phyloP scores from a whole-genome alignment of 2,888 invertebrate species.

The Eledone cirrhosa region DNA sequence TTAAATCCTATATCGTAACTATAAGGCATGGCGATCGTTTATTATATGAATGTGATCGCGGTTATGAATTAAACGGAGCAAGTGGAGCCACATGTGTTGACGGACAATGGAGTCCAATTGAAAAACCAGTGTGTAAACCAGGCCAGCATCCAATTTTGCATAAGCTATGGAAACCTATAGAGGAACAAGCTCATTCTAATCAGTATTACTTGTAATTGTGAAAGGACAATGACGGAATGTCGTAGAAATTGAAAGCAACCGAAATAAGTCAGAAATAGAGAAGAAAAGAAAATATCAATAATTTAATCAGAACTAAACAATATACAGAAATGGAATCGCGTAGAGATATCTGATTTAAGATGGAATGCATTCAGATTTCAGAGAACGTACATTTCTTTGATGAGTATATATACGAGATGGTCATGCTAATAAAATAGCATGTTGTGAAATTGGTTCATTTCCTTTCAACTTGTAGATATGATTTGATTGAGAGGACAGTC shows the following conservation, averaged over 20 bases:
- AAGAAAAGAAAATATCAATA: background rate
- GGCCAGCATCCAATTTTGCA: constrained; percentile 81
- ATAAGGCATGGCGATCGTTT: constrained; percentile 62
- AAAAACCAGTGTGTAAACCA: constrained; percentile 82
- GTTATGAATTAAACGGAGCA: constrained; percentile 85
- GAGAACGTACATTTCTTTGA: too few relatives aligned
- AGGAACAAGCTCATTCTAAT: constrained; percentile 30
- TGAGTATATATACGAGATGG: too few relatives aligned
- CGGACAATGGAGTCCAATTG: constrained; percentile 90
- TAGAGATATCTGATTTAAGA: background rate
- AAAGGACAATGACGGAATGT: too few relatives aligned
- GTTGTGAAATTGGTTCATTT: too few relatives aligned
- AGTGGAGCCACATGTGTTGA: constrained; percentile 93
- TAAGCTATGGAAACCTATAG: constrained; percentile 49
- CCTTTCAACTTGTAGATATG: too few relatives aligned
- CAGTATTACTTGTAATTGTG: constrained; percentile 12
- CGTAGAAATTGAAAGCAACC: too few relatives aligned
- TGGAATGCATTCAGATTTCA: too few relatives aligned
- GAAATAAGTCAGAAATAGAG: background rate
- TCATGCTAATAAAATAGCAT: too few relatives aligned
- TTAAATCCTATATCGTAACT: constrained; percentile 82
- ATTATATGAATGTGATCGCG: constrained; percentile 94
- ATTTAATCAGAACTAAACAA: background rate
- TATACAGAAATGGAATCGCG: background rate
- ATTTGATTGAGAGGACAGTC: too few relatives aligned